phyloP scores from a whole-genome alignment of 2,113 vertebrate genomes.

The Tenrec ecaudatus region DNA sequence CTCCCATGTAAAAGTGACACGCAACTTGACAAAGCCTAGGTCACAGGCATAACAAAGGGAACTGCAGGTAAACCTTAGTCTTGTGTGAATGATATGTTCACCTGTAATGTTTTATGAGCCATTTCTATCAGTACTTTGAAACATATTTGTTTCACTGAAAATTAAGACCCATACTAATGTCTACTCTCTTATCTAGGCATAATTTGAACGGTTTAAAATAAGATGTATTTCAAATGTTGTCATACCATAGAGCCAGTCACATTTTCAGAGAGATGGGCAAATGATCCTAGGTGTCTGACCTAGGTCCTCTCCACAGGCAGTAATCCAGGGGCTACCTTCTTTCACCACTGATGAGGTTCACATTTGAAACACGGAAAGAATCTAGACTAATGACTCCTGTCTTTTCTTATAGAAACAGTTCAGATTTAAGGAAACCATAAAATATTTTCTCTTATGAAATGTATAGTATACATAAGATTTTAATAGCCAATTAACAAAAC shows the following conservation, averaged over 20 bases:
- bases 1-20: slow-evolving; percentile 59
- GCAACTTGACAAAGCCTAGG: slow-evolving; percentile 34
- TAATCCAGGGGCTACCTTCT: background rate
- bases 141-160: slow-evolving; percentile 55
- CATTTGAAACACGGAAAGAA: slow-evolving; percentile 35
- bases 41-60: slow-evolving; percentile 51
- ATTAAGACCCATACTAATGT: background rate
- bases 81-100: slow-evolving; percentile 23
- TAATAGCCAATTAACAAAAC: background rate
- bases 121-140: slow-evolving; percentile 33
- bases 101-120: slow-evolving; percentile 13
- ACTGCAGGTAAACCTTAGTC: background rate
- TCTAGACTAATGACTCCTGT: slow-evolving; percentile 10
- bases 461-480: background rate
- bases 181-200: slow-evolving; percentile 4
- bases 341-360: slow-evolving; percentile 7
- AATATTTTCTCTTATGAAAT: background rate
- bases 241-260: background rate
- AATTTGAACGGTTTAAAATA: slow-evolving; percentile 13
- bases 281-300: background rate
- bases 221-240: background rate
- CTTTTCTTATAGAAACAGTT: slow-evolving; percentile 21
- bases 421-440: slow-evolving; percentile 12
- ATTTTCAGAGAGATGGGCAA: background rate
- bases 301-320: background rate